phyloP scores from a whole-genome alignment of 2,888 invertebrate species.

The Eristalis arbustorum region DNA sequence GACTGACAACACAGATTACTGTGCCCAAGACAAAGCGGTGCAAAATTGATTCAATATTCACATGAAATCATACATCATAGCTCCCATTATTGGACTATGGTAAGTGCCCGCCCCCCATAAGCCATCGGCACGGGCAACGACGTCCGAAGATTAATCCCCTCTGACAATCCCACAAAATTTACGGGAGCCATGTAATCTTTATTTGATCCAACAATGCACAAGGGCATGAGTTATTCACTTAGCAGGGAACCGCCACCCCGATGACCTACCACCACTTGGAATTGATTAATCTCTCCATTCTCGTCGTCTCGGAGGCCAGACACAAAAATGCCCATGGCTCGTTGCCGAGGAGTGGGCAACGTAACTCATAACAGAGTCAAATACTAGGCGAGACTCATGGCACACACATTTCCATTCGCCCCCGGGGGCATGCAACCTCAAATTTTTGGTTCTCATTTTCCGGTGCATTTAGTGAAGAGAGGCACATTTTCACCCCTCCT shows the following conservation, averaged over 20 bases:
- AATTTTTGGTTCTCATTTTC: constrained; percentile 52
- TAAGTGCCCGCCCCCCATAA: not conserved
- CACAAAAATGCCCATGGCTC: not conserved
- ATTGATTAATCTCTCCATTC: constrained; percentile 48
- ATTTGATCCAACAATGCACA: constrained; percentile 39
- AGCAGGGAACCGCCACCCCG: constrained; percentile 12
- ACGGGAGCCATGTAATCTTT: not conserved
- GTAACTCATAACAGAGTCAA: not conserved
- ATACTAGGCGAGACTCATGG: not conserved
- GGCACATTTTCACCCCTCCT: constrained; percentile 55
- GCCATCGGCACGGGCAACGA: not conserved
- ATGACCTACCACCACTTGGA: constrained; percentile 30
- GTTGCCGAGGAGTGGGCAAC: not conserved
- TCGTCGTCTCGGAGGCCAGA: not conserved
- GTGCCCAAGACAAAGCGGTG: not conserved
- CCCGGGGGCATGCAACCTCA: constrained; percentile 3
- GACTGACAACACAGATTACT: not conserved
- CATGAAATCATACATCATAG: not conserved
- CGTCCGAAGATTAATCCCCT: constrained; percentile 7
- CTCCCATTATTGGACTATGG: not conserved
- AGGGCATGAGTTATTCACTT: constrained; percentile 49
- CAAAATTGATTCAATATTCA: not conserved
- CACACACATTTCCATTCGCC: not conserved
- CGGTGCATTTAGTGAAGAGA: constrained; percentile 59
- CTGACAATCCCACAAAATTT: constrained; percentile 9